Evolutionary conservation across 1,140 invertebrate species (phyloP), one percentile per base, ranked within the genome.

Genomic region (Gryllus bimaculatus): DNA sequence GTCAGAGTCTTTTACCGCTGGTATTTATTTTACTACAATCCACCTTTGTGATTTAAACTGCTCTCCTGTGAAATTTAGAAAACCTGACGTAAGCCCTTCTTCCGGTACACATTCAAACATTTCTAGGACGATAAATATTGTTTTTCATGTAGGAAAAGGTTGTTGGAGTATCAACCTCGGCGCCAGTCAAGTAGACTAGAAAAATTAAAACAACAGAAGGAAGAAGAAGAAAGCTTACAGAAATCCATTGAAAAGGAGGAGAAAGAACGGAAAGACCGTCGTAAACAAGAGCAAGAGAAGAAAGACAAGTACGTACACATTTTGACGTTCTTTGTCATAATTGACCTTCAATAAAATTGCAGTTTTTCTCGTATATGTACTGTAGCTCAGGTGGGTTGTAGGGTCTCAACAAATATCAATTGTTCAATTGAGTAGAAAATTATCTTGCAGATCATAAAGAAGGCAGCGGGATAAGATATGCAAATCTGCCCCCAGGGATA

Each of bases 121-220:
- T 74, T 8, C n/a, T 76, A 18, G 54, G 10, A 66, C 3, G 54
- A 13, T 66, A 2, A 21, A 15, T 80, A 7, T 75, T 66, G 78
- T 74, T 13, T 81, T 75, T 79, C 77, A 77, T 81, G 78, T 80
- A 82, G 85, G 77, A 87, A 87, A 82, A 82, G 86, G 13, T 81
- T 87, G 79, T 80, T 85, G 76, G 86, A 87, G 81, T 83, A 84
- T 78, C 84, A 85, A 73, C 87, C 86, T n/a, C 82, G 87, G 48
- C 81, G 86, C 73, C 82, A 84, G 20, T 88, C 87, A 8, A 83
- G 84, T 20, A 82, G 87, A 75, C 83, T 88, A 73, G 86, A 87
- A 79, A 87, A 86, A 81, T 81, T 87, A 39, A 84, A 83, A 77
- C 81, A 85, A 78, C 83, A 84, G 79, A 81, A 82, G 48, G 82